Evolutionary conservation across 2,888 invertebrate genomes (phyloP).

Genomic region (Macrosoma leucophasiata): DNA sequence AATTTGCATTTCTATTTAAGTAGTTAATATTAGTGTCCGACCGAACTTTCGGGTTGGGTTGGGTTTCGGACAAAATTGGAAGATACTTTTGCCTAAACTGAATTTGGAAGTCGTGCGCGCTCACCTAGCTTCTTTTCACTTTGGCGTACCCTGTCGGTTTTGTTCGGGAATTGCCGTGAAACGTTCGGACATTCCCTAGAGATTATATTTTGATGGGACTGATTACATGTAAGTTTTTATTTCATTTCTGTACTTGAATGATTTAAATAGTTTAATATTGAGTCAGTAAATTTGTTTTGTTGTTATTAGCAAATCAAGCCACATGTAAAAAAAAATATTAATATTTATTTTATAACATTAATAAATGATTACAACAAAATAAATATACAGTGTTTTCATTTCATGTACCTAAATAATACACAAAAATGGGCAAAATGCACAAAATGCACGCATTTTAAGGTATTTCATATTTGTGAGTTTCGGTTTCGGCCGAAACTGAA

Average conservation of each 20-base stretch:
- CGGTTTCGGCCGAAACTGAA: no score
- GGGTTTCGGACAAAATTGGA: not conserved
- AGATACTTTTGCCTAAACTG: not conserved
- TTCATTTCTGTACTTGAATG: conserved; percentile 16
- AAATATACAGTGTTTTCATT: no score
- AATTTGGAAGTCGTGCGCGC: no score
- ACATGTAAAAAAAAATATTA: conserved; percentile 7
- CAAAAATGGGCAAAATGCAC: no score
- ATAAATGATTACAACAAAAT: no score
- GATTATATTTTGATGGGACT: conserved; percentile 18
- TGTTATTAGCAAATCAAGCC: conserved; percentile 16
- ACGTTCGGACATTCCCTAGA: conserved; percentile 12
- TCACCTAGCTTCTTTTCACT: no score
- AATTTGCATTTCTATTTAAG: no score
- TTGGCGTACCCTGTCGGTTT: conserved; percentile 16
- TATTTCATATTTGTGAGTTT: no score
- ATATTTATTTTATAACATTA: not conserved
- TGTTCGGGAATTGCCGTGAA: conserved; percentile 19
- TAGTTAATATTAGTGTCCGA: not conserved
- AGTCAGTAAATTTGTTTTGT: conserved; percentile 17
- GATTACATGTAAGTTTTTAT: conserved; percentile 9
- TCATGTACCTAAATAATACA: no score
- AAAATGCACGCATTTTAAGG: no score
- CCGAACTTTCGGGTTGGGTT: not conserved
- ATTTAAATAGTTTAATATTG: conserved; percentile 15